Conservation (phyloP, 2,888 invertebrate species). For the Gandaritis pyraliata region DNA sequence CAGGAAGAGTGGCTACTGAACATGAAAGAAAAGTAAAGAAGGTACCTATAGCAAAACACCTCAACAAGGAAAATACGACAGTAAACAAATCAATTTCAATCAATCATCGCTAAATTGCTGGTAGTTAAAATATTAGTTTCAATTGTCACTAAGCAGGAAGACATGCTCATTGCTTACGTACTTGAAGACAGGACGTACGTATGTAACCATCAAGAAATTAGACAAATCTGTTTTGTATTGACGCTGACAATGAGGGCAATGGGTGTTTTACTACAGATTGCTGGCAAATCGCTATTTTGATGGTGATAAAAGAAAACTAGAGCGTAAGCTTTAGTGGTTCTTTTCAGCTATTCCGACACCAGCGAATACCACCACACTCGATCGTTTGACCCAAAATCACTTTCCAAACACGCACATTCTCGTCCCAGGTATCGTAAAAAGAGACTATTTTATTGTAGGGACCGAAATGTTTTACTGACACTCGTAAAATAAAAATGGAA, state of each 20-base stretch:
- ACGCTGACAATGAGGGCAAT: conserved; percentile 25
- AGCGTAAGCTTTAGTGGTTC: conserved; percentile 40
- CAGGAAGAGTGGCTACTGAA: too few species aligned
- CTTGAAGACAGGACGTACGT: conserved; percentile 40
- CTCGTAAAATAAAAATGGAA: conserved; percentile 77
- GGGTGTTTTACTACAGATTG: conserved; percentile 18
- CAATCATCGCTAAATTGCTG: conserved; percentile 24
- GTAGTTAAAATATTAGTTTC: conserved; percentile 37
- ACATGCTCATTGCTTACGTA: conserved; percentile 45
- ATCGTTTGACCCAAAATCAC: conserved; percentile 62
- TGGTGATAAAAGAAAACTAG: conserved; percentile 35
- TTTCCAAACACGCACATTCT: conserved; percentile 63
- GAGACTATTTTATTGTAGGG: conserved; percentile 73
- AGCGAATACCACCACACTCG: conserved; percentile 49
- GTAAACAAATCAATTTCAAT: conserved; percentile 26
- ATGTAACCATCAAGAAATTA: conserved; percentile 24
- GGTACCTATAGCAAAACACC: too few species aligned
- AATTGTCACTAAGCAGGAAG: conserved; percentile 55
- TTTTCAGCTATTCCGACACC: conserved; percentile 42
- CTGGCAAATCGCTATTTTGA: conserved; percentile 32
- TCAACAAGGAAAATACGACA: not conserved
- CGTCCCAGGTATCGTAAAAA: conserved; percentile 73
- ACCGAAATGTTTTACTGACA: conserved; percentile 74
- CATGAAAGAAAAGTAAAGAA: too few species aligned
- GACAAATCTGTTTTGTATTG: conserved; percentile 41